These are phyloP conservation scores for Pleuronectes platessa DNA, from an alignment of 2,113 vertebrate genomes.

Conservation along the genomic window DNA sequence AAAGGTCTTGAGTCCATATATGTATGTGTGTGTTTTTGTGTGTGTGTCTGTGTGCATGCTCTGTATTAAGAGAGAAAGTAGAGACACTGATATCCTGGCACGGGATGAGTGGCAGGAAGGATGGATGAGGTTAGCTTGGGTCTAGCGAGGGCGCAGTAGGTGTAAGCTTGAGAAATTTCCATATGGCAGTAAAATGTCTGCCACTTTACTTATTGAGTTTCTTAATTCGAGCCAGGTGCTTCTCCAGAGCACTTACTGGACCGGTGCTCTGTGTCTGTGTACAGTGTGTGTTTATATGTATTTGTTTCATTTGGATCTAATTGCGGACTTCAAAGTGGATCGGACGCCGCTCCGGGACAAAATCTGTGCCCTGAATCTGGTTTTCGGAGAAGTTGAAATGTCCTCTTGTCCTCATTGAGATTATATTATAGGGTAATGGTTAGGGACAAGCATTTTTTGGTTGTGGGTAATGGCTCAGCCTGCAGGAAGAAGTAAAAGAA, in stretches of 20 bases:
- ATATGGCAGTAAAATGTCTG: conserved; percentile 84
- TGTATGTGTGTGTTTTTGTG: conserved; percentile 19
- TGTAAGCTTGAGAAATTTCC: conserved; percentile 80
- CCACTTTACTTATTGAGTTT: conserved; percentile 85
- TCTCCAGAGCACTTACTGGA: conserved; percentile 46
- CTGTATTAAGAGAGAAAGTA: conserved; percentile 46
- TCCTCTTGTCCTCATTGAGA: conserved; percentile 12
- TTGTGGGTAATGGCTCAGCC: conserved; percentile 30
- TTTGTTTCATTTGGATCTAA: conserved; percentile 59
- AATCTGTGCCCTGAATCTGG: conserved; percentile 23
- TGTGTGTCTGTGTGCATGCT: conserved; percentile 24
- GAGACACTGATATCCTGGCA: conserved; percentile 63
- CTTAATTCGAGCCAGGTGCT: conserved; percentile 83
- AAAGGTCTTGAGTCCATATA: conserved; percentile 19
- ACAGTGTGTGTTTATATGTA: conserved; percentile 41
- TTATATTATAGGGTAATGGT: conserved; percentile 45
- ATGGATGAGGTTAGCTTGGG: conserved; percentile 70
- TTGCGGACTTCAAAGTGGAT: conserved; percentile 54
- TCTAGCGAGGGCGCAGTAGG: conserved; percentile 66
- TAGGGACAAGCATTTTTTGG: conserved; percentile 28
- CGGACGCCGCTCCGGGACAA: conserved; percentile 28
- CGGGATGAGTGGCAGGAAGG: conserved; percentile 69
- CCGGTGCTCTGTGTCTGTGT: conserved; percentile 26
- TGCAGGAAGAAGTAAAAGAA: conserved; percentile 6
- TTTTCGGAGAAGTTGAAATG: conserved; percentile 30